These are phyloP conservation scores for Bombus sibiricus DNA, from an alignment of 1,140 invertebrate genomes.

Conservation along the genomic window DNA sequence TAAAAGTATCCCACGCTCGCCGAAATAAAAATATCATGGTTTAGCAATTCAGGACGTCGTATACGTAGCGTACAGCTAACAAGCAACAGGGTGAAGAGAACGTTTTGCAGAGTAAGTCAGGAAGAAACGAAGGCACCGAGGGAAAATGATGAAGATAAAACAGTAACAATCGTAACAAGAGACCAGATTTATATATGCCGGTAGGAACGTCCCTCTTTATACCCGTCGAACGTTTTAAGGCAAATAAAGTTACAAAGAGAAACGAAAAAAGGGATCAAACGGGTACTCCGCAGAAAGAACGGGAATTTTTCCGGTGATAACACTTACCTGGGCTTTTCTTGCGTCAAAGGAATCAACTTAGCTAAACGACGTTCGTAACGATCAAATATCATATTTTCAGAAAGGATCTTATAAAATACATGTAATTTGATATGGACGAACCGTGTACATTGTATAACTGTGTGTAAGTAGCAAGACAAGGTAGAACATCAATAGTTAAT, in stretches of 20 bases:
- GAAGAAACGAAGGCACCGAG: neutral
- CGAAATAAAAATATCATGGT: slow-evolving; percentile 30
- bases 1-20: slow-evolving; percentile 20
- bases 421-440: neutral
- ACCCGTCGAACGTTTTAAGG: slow-evolving; percentile 36
- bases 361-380: neutral
- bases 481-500: too few species aligned
- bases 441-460: too few species aligned
- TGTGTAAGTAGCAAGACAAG: too few species aligned
- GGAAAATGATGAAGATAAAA: slow-evolving; percentile 34
- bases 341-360: slow-evolving; percentile 19
- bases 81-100: slow-evolving; percentile 29
- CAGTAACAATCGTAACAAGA: slow-evolving; percentile 50
- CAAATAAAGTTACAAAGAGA: slow-evolving; percentile 40
- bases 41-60: neutral
- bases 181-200: slow-evolving; percentile 23
- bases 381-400: neutral
- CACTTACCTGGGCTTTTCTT: slow-evolving; percentile 4
- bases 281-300: slow-evolving; percentile 1
- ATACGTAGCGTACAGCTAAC: slow-evolving; percentile 8
- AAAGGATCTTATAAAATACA: neutral
- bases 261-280: slow-evolving; percentile 7
- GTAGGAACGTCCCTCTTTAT: slow-evolving; percentile 17
- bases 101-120: neutral
- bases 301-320: slow-evolving; percentile 34